Percentiles rank a stretch among this genome's conserved stretches.
Evolutionary conservation across 2,797 vertebrate species (phyloP).

Genomic region (Acipenser oxyrinchus): DNA sequence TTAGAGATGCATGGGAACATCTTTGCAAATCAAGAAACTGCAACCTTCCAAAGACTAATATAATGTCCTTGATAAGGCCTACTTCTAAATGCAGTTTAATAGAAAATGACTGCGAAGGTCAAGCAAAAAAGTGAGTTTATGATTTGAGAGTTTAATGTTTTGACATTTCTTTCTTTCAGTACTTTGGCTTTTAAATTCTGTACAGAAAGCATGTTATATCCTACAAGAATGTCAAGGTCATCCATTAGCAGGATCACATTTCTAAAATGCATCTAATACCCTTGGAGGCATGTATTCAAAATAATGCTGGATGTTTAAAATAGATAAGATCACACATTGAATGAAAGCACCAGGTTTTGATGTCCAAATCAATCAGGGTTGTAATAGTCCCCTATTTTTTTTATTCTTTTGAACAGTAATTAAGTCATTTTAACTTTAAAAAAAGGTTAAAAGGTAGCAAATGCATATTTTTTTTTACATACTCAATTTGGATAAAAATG

Average conservation of each 20-base stretch:
- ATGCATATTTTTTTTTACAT: not conserved
- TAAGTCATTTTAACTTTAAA: no score
- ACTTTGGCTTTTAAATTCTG: conserved; percentile 45
- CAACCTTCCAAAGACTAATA: not conserved
- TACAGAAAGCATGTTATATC: conserved; percentile 37
- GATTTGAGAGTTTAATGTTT: conserved; percentile 53
- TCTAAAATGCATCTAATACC: conserved; percentile 53
- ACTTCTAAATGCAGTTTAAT: not conserved
- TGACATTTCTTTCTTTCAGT: conserved; percentile 57
- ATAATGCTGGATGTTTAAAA: conserved; percentile 46
- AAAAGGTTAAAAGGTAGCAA: not conserved
- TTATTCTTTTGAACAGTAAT: not conserved
- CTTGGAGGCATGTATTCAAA: conserved; percentile 49
- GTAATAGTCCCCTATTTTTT: conserved; percentile 13
- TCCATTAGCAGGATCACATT: conserved; percentile 42
- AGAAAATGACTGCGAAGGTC: conserved; percentile 47
- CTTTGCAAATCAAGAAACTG: not conserved
- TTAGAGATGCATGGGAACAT: no score
- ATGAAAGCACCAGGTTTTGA: conserved; percentile 31
- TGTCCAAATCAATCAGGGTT: conserved; percentile 3
- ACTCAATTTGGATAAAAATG: no score
- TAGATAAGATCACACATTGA: conserved; percentile 39
- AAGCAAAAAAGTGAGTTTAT: conserved; percentile 27
- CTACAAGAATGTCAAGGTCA: conserved; percentile 65
- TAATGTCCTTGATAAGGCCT: not conserved